Base-by-base conservation (phyloP, 2,113 vertebrate genomes). In the Dromaius novaehollandiae region DNA sequence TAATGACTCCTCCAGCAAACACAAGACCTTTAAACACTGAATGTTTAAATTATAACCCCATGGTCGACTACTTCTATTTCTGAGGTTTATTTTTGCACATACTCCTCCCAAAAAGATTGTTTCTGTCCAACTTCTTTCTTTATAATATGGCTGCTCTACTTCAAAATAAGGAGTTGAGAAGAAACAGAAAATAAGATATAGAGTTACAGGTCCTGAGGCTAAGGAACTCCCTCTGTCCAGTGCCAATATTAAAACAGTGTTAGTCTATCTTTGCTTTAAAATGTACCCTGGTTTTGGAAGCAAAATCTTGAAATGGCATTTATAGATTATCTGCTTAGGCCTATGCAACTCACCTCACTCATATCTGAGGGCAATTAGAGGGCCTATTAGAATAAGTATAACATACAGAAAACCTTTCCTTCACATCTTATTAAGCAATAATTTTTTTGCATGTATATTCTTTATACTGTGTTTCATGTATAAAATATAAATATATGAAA, bases 241-340 rank as follows among this genome's bases (percentile, higher is more conserved):
- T 5, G 64, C 36, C 24, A 53, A 2, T 46, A 46, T 46, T 46
- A 46, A 46, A 5, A 0, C 2, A 36, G 9, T 16, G 3, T n/a
- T 46, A 46, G 44, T 46, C 44, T 60, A 34, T 44, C 5, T 81
- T 76, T 69, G 3, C 38, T 81, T 68, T 24, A 58, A 80, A 44
- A 80, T 64, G 42, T 16, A 63, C 3, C 7, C 66, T 63, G 13
- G 6, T 60, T 80, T 83, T 80, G 60, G 14, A 34, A 36, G 16
- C 15, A 34, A 86, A 19, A 9, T 22, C 9, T 42, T 58, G 10
- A 75, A 82, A 73, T 21, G 2, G 4, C 8, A 40, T 55, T 44
- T 70, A 11, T 56, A 18, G 44, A 38, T 34, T 48, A 38, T 20
- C 18, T 89, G 2, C 48, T 76, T 5, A 53, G 25, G 71, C 13